phyloP scores from a whole-genome alignment of 2,888 invertebrate genomes.

The Ethmia dodecea region DNA sequence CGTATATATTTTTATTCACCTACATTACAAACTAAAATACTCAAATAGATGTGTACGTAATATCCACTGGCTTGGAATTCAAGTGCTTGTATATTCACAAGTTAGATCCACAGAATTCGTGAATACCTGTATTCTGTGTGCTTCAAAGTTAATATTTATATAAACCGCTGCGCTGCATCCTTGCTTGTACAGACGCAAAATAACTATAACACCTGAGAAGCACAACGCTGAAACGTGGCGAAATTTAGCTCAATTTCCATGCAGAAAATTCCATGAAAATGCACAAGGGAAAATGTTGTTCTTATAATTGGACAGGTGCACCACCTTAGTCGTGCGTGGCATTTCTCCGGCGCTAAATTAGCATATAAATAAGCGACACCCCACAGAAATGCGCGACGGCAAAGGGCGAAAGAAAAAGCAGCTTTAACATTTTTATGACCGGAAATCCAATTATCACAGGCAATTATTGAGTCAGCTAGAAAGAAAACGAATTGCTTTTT shows the following conservation, averaged over 20 bases:
- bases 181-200: constrained; percentile 33
- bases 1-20: too few relatives aligned
- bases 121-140: too few relatives aligned
- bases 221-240: constrained; percentile 37
- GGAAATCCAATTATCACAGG: constrained; percentile 67
- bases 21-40: too few relatives aligned
- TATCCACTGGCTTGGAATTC: too few relatives aligned
- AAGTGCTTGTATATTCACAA: too few relatives aligned
- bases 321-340: constrained; percentile 64
- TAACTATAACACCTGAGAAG: constrained; percentile 26
- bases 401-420: constrained; percentile 42
- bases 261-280: constrained; percentile 68
- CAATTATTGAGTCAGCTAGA: constrained; percentile 65
- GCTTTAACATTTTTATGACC: constrained; percentile 66
- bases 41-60: too few relatives aligned
- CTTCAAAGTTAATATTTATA: constrained; percentile 42
- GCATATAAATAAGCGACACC: constrained; percentile 70
- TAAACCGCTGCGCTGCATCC: constrained; percentile 24
- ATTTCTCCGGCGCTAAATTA: constrained; percentile 59
- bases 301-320: constrained; percentile 72
- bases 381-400: constrained; percentile 40
- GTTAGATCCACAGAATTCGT: too few relatives aligned
- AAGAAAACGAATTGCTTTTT: constrained; percentile 7
- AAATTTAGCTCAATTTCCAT: constrained; percentile 57
- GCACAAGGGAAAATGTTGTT: constrained; percentile 65